A percentile compares a stretch with the other conserved stretches of the same genome.
Evolutionary conservation across 2,113 vertebrate genomes (phyloP).

Genomic region (Cheirogaleus medius): DNA sequence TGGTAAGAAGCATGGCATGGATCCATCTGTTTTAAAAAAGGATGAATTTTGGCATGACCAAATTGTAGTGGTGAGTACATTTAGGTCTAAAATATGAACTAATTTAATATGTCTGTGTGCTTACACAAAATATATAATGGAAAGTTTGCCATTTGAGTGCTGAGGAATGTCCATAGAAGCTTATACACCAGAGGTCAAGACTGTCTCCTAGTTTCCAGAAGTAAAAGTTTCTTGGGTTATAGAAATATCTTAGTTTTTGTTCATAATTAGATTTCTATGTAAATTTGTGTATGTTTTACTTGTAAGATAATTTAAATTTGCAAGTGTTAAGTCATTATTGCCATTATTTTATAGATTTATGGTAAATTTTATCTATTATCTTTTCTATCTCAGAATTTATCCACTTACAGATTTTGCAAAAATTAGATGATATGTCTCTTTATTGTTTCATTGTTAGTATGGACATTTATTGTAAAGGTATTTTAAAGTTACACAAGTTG

Average conservation of each 20-base stretch:
- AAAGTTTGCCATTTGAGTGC: neutral
- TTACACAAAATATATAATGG: neutral
- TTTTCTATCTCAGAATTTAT: neutral
- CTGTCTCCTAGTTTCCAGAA: neutral
- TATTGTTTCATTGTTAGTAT: neutral
- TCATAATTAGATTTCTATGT: neutral
- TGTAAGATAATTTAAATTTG: neutral
- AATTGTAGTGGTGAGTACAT: neutral
- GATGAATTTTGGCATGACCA: neutral
- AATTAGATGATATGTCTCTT: neutral
- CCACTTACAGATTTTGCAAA: neutral
- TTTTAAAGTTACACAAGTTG: neutral
- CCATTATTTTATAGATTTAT: neutral
- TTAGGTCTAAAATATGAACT: conserved; percentile 19
- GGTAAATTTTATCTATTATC: neutral
- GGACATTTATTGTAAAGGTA: neutral
- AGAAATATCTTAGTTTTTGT: neutral
- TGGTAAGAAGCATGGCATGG: conserved; percentile 61
- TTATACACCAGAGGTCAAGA: neutral
- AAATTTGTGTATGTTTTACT: neutral
- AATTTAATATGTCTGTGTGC: neutral
- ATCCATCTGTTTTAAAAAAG: conserved; percentile 56
- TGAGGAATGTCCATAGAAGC: neutral
- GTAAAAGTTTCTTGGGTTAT: neutral
- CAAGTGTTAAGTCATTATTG: neutral